Conservation (phyloP, 2,888 invertebrate genomes). For the Caenorhabditis uteleia region DNA sequence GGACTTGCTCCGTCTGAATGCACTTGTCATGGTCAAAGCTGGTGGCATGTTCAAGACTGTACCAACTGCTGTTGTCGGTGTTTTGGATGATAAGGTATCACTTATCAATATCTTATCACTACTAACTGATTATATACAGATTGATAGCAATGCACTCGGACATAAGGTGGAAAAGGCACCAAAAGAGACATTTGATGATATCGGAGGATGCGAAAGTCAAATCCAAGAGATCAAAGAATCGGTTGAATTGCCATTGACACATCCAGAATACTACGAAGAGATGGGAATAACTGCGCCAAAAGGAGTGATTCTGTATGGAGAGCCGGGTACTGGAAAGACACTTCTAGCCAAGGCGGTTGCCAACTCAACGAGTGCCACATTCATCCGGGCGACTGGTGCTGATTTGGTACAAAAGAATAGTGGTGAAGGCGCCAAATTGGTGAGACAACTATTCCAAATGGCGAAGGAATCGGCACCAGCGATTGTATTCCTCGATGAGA, state of each 20-base stretch:
- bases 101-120: neutral
- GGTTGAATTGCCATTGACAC: constrained; percentile 94
- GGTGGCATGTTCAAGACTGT: constrained; percentile 53
- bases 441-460: constrained; percentile 75
- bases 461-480: constrained; percentile 73
- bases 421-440: constrained; percentile 97
- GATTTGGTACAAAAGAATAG: constrained; percentile 95
- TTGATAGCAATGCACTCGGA: constrained; percentile 50
- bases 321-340: constrained; percentile 95
- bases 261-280: constrained; percentile 99
- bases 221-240: constrained; percentile 85
- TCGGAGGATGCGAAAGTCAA: constrained; percentile 77
- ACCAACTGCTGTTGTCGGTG: constrained; percentile 72
- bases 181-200: constrained; percentile 77
- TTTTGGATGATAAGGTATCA: constrained; percentile 70
- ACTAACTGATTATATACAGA: neutral
- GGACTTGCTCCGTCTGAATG: constrained; percentile 56
- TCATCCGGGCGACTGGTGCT: constrained; percentile 96
- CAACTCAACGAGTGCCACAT: constrained; percentile 97
- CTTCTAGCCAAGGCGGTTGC: constrained; percentile 97
- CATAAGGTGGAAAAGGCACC: constrained; percentile 65
- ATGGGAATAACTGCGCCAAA: constrained; percentile 99
- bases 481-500: constrained; percentile 99
- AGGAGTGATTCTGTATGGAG: constrained; percentile 96
- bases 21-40: constrained; percentile 61